These are phyloP conservation scores for Actenoides lindsayi DNA, from an alignment of 2,113 vertebrate species.

Conservation along the genomic window DNA sequence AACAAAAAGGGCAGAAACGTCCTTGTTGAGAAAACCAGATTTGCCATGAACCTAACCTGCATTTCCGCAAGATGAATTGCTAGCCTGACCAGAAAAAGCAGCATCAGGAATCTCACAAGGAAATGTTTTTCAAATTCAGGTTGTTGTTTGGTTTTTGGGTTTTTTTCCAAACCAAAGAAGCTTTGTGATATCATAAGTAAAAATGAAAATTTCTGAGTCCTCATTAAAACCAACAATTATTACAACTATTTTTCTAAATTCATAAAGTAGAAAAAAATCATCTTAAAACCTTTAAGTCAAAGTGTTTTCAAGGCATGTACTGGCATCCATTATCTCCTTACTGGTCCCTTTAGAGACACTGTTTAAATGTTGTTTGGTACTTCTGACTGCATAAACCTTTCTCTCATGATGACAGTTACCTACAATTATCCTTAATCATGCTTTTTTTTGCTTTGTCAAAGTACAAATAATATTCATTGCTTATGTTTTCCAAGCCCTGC, in stretches of 20 bases:
- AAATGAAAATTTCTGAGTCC: neutral
- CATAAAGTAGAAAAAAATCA: neutral
- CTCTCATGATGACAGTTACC: neutral
- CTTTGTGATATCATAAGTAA: neutral
- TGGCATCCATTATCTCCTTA: neutral
- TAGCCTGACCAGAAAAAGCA: neutral
- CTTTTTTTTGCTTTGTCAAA: conserved; percentile 29
- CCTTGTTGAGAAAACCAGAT: neutral
- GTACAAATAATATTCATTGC: neutral
- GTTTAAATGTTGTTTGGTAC: neutral
- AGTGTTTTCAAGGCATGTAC: neutral
- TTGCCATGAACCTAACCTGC: neutral
- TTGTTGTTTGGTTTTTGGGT: no score
- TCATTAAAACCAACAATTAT: neutral
- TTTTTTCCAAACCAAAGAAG: neutral
- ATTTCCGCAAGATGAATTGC: neutral
- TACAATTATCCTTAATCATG: neutral
- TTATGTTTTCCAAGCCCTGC: neutral
- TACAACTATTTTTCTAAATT: neutral
- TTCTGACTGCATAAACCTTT: neutral
- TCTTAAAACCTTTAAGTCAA: neutral
- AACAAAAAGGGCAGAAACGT: neutral
- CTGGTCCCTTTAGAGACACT: neutral
- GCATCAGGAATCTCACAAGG: neutral
- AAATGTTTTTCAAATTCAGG: neutral